Base-by-base conservation (phyloP, 2,797 vertebrate species). In the Acestrorhynchus altus region DNA sequence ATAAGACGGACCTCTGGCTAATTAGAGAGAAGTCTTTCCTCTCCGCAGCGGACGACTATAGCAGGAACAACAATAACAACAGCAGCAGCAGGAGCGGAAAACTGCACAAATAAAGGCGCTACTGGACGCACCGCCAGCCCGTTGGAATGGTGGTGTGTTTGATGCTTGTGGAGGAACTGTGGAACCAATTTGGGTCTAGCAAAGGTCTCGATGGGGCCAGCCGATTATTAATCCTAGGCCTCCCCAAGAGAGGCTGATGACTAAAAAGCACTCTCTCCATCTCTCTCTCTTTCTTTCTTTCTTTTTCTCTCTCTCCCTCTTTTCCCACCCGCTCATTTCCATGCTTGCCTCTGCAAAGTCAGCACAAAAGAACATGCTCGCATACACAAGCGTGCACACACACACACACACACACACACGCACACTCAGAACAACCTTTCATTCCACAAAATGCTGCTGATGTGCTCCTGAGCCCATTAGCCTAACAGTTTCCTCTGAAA, bases 21-120 rank as follows among this genome's bases (percentile, higher is more conserved):
- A 94, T 93, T 92, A 93, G 90, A 92, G 90, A 91, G 76, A 87
- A 89, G 82, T 83, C 87, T 87, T 83, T 78, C 84, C 80, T 82
- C 35, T 74, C 83, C 56, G 40, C 69, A 59, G 61, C 67, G 22
- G 82, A 91, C 84, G 84, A 85, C 88, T 87, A 88, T 81, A 66
- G 86, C 80, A 79, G 39, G 78, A 78, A 72, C 83, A 70, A 73
- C 87, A 88, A 85, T 80, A 90, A 87, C 66, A 64, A 73, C 75
- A 66, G 87, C 86, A 64, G 71, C 75, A 66, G 64, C 22, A 76
- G 84, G 82, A 83, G 75, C 79, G 82, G 79, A 85, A 87, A 86
- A 84, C 84, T 79, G 42, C 66, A 65, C 78, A 83, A 82, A 84
- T 84, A 63, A 73, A 75, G 51, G 54, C 39, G 47, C 18, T 39